Evolutionary conservation across 2,888 invertebrate genomes (phyloP).

Genomic region (Elysia crispata): DNA sequence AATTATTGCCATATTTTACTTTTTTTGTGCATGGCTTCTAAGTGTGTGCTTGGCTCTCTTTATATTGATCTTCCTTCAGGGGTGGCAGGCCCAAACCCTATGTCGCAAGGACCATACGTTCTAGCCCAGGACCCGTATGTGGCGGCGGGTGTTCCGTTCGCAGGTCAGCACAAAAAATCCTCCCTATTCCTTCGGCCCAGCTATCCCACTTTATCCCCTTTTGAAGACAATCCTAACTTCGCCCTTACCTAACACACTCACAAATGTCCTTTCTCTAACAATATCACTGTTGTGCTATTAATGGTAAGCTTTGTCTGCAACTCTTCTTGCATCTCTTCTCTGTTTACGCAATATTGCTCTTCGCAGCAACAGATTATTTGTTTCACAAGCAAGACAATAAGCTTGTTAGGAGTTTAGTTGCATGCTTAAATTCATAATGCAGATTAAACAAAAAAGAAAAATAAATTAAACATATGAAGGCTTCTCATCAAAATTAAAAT

Average conservation of each 20-base stretch:
- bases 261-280: not conserved
- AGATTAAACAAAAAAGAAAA: no score
- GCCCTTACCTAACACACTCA: slow-evolving; percentile 7
- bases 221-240: not conserved
- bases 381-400: no score
- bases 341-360: no score
- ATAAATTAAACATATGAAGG: no score
- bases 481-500: no score
- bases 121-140: slow-evolving; percentile 87
- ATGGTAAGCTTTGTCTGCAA: not conserved
- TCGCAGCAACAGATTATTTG: no score
- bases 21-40: slow-evolving; percentile 69
- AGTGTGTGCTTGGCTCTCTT: slow-evolving; percentile 61
- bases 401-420: no score
- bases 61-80: slow-evolving; percentile 57
- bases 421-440: no score
- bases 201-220: not conserved
- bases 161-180: slow-evolving; percentile 78
- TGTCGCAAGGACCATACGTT: slow-evolving; percentile 78
- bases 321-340: not conserved
- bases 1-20: slow-evolving; percentile 23
- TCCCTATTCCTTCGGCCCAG: not conserved
- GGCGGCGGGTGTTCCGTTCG: slow-evolving; percentile 85
- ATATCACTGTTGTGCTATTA: not conserved
- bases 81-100: slow-evolving; percentile 52